These are phyloP conservation scores for Amphipoea oculea DNA, from an alignment of 2,888 invertebrate species.

Conservation along the genomic window DNA sequence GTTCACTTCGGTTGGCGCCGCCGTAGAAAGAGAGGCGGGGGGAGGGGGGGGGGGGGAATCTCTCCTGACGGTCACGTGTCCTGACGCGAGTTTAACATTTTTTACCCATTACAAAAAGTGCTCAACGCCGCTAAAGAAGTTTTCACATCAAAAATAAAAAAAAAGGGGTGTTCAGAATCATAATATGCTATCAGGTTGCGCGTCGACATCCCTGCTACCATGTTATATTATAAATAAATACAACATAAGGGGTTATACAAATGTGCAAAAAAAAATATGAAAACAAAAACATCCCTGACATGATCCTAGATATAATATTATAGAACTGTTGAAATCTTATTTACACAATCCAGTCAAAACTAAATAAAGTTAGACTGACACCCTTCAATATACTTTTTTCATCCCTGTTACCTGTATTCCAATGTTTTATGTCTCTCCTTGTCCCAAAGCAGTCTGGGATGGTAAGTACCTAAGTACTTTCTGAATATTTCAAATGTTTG, in stretches of 20 bases:
- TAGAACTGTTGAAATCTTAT: neutral
- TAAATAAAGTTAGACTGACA: constrained; percentile 15
- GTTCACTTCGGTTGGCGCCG: too few relatives aligned
- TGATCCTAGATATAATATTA: neutral
- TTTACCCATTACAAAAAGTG: too few relatives aligned
- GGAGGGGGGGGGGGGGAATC: too few relatives aligned
- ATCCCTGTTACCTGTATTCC: neutral
- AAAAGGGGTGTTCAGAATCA: too few relatives aligned
- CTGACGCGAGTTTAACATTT: too few relatives aligned
- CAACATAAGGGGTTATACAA: neutral
- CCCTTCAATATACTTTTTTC: constrained; percentile 32
- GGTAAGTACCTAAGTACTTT: neutral
- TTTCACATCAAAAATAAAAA: too few relatives aligned
- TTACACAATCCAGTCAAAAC: constrained; percentile 4
- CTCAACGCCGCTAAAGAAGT: too few relatives aligned
- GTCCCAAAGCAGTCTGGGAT: neutral
- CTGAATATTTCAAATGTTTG: constrained; percentile 43
- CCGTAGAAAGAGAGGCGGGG: too few relatives aligned
- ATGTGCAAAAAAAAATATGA: neutral
- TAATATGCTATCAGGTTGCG: too few relatives aligned
- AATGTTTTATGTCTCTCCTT: constrained; percentile 10
- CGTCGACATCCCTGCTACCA: too few relatives aligned
- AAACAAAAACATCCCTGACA: neutral
- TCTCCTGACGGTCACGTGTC: too few relatives aligned
- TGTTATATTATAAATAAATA: neutral